Evolutionary conservation across 2,113 vertebrate genomes (phyloP).

Genomic region (Ictalurus punctatus): DNA sequence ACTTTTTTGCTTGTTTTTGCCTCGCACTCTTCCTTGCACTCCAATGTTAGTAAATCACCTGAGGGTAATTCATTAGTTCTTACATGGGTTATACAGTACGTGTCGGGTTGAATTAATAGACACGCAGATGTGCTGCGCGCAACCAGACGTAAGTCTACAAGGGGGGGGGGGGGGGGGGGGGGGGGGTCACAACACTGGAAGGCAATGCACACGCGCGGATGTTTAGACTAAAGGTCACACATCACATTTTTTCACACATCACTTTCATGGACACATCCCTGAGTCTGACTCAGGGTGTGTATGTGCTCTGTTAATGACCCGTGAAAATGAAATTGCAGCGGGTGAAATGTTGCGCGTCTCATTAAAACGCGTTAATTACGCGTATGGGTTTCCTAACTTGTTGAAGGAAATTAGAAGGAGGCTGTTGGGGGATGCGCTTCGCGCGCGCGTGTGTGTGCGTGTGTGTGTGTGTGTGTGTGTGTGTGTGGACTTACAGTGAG

Average conservation of each 20-base stretch:
- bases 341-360: conserved; percentile 4
- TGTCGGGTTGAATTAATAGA: neutral
- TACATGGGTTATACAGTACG: neutral
- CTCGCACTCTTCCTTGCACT: neutral
- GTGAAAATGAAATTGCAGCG: neutral
- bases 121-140: neutral
- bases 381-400: neutral
- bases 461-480: conserved; percentile 16
- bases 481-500: conserved; percentile 67
- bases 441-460: neutral
- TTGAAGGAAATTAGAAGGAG: neutral
- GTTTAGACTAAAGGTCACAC: neutral
- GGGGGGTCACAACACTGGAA: neutral
- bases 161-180: too few species aligned
- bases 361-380: conserved; percentile 3
- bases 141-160: neutral
- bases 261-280: neutral
- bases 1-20: neutral
- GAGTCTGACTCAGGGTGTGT: neutral
- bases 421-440: neutral
- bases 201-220: neutral
- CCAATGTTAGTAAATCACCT: neutral
- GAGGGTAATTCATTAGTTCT: too few species aligned
- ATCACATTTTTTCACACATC: neutral
- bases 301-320: neutral